These are phyloP conservation scores for Drosophila gunungcola DNA, from an alignment of 1,140 invertebrate species.

Conservation along the genomic window DNA sequence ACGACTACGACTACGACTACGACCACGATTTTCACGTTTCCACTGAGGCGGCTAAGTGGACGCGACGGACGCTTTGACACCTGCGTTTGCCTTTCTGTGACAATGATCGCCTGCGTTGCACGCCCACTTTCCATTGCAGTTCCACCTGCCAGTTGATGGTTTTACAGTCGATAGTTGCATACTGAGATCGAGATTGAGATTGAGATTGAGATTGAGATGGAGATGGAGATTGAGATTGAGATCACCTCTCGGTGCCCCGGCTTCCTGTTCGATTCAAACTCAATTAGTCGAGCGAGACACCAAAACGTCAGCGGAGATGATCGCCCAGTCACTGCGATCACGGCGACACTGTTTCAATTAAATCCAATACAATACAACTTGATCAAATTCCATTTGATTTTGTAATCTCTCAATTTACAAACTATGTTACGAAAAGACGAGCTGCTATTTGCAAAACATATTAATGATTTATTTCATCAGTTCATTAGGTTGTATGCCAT, in stretches of 20 bases:
- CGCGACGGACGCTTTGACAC: slow-evolving; percentile 78
- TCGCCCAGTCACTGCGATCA: background rate
- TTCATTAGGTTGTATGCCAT: too few relatives aligned
- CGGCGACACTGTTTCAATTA: background rate
- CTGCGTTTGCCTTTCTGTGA: slow-evolving; percentile 70
- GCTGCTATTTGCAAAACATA: too few relatives aligned
- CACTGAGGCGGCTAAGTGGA: slow-evolving; percentile 54
- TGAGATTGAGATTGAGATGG: background rate
- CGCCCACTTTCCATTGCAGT: too few relatives aligned
- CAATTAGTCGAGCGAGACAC: slow-evolving; percentile 61
- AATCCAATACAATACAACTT: too few relatives aligned
- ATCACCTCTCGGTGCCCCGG: slow-evolving; percentile 20
- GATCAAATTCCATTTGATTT: too few relatives aligned
- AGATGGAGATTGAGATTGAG: background rate
- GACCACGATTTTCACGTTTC: background rate
- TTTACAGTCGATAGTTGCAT: slow-evolving; percentile 17
- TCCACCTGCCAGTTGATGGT: too few relatives aligned
- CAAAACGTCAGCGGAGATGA: slow-evolving; percentile 19
- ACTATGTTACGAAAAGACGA: too few relatives aligned
- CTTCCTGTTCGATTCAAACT: slow-evolving; percentile 56
- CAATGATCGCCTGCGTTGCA: slow-evolving; percentile 75
- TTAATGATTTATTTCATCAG: too few relatives aligned
- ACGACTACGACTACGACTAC: background rate
- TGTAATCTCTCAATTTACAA: too few relatives aligned
- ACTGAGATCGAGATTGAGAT: background rate